Base-by-base conservation (phyloP, 2,888 invertebrate genomes). In the Ametastegia equiseti region DNA sequence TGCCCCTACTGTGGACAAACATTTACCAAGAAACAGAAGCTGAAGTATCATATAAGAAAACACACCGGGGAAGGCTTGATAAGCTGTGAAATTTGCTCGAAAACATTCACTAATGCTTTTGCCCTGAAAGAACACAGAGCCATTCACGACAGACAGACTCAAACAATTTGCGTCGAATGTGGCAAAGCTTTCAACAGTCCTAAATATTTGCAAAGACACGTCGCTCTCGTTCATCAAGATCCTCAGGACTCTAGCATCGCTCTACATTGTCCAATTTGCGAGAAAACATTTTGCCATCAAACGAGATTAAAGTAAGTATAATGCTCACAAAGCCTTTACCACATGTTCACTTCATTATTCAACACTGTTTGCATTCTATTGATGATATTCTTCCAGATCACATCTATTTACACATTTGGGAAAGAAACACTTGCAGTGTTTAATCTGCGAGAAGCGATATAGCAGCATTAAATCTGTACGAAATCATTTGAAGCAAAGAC, bases 41-140 rank as follows among this genome's bases (percentile, higher is more conserved):
- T 94, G 9, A 94, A 92, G 0, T 94, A 94, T 84, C 94, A 94
- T 85, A 92, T 93, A 47, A 88, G 94, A 47, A 93, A 92, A 85
- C 94, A 94, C 84, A 94, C 94, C 0, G 94, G 94, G 33, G 93
- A 94, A 88, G 93, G 94, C 85, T 84, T 93, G 85, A 93, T 93
- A 85, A 93, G 93, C 0, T 93, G 93, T 80, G 84, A 92, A 0
- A 89, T 93, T 0, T 93, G 93, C 82, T 90, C 92, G 0, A 93
- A 93, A 84, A 84, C 93, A 84, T 94, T 94, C 85, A 94, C 94
- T 0, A 94, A 94, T 83, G 92, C 92, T 7, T 93, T 93, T 81
- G 92, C 93, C 0, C 85, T 94, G 80, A 92, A 94, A 0, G 93
- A 94, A 83, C 94, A 94, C 83, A 92, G 93, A 92, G 92, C 92